Percentiles rank a stretch among this genome's conserved stretches.
Evolutionary conservation across 2,888 invertebrate genomes (phyloP).

Genomic region (Drosophila quinaria): DNA sequence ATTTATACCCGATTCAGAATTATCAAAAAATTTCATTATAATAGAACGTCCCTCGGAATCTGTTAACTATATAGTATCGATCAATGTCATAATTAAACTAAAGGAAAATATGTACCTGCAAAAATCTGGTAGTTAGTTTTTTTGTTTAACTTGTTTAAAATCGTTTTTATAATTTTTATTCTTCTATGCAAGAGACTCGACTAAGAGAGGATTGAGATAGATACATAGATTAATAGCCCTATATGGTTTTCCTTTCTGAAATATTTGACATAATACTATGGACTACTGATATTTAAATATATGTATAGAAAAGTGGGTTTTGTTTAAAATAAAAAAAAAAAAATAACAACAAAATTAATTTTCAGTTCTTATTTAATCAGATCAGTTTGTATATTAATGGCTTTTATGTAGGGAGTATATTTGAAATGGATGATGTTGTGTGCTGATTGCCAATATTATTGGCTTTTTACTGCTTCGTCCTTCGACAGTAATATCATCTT

Average conservation of each 20-base stretch:
- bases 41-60: neutral
- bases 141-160: too few relatives aligned
- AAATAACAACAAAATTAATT: neutral
- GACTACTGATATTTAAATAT: too few relatives aligned
- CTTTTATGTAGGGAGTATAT: constrained; percentile 35
- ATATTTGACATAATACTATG: too few relatives aligned
- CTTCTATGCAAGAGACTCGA: neutral
- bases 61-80: too few relatives aligned
- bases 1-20: neutral
- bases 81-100: neutral
- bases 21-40: neutral
- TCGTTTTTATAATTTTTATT: neutral
- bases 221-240: neutral
- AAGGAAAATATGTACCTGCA: neutral
- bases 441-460: constrained; percentile 45
- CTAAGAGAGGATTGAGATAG: neutral
- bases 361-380: constrained; percentile 12
- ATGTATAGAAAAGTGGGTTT: neutral
- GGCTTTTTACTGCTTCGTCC: constrained; percentile 42
- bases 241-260: too few relatives aligned
- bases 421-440: constrained; percentile 42
- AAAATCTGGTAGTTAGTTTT: neutral
- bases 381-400: constrained; percentile 12
- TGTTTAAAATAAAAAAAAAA: neutral
- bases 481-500: constrained; percentile 25